Percentiles rank a stretch among this genome's conserved stretches.
Conservation (phyloP, 2,113 vertebrate genomes). For the Microcebus jonahi region DNA sequence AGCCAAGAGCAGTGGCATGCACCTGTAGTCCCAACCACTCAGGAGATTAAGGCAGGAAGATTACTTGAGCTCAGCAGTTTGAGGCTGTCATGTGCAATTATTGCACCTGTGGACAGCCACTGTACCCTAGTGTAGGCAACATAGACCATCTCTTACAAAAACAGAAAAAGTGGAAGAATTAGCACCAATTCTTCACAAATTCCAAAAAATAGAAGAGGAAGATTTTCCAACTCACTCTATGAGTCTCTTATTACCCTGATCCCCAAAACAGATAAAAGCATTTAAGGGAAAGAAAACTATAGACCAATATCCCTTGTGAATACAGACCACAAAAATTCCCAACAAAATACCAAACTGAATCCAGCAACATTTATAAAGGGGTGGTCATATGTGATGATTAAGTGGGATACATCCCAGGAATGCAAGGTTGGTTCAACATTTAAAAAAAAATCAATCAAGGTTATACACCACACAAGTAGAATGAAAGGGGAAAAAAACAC, state of each 20-base stretch:
- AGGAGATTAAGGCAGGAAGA: not conserved
- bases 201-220: not conserved
- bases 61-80: not conserved
- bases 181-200: not conserved
- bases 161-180: not conserved
- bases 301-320: not conserved
- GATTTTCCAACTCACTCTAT: not conserved
- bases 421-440: not conserved
- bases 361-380: not conserved
- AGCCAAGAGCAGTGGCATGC: not conserved
- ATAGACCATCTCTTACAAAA: not conserved
- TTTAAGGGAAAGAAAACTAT: not conserved
- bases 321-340: not conserved
- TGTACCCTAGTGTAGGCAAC: not conserved
- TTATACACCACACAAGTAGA: not conserved
- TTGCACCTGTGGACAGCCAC: not conserved
- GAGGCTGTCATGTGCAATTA: not conserved
- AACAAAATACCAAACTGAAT: not conserved
- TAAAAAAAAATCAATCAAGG: not conserved
- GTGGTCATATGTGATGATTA: not conserved
- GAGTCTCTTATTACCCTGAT: not conserved
- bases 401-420: not conserved
- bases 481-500: not conserved
- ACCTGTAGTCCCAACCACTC: not conserved
- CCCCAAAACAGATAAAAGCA: not conserved